Conservation (phyloP, 2,888 invertebrate genomes). For the Willowsia nigromaculata region DNA sequence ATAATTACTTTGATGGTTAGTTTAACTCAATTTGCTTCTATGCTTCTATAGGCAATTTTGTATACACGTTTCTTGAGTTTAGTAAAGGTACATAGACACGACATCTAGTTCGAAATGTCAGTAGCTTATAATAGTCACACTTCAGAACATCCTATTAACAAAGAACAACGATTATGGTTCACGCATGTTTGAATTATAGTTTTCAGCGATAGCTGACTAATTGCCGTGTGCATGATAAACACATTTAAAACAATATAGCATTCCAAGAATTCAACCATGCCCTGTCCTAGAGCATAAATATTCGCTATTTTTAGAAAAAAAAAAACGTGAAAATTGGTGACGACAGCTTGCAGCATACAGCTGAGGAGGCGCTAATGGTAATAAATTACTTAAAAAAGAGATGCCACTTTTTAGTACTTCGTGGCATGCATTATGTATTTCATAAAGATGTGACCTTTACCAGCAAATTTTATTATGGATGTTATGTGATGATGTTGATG, state of each 20-base stretch:
- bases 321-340: background rate
- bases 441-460: slow-evolving; percentile 24
- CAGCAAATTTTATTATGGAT: background rate
- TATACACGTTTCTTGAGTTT: background rate
- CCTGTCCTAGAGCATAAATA: background rate
- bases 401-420: background rate
- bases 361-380: background rate
- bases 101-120: background rate
- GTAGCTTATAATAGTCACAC: background rate
- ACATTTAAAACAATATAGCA: no score
- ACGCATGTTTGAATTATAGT: no score
- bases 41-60: no score
- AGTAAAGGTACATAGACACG: background rate
- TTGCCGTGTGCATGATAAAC: no score
- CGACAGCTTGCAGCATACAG: background rate
- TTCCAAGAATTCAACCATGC: no score
- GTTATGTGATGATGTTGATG: background rate
- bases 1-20: background rate
- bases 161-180: no score
- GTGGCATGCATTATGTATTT: slow-evolving; percentile 15
- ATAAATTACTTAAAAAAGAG: background rate
- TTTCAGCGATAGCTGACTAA: no score
- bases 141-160: no score
- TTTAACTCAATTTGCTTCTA: background rate
- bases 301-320: slow-evolving; percentile 14